Conservation (phyloP, 37 sponge, comb jelly and placozoan species). For the Spongia lamella region DNA sequence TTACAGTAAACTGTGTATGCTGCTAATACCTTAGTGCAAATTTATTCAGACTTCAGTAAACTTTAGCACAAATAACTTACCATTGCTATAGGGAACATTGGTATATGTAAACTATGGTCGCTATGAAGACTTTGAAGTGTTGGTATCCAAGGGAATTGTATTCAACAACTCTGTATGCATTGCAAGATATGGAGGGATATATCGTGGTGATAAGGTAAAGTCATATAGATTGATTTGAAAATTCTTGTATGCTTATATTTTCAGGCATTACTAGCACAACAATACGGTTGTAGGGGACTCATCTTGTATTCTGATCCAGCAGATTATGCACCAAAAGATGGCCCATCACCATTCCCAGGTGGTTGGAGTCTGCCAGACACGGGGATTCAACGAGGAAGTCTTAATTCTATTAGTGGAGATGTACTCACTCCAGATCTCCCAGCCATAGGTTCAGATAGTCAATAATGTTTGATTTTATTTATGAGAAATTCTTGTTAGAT, state of each 20-base stretch:
- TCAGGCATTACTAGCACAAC: constrained; percentile 77
- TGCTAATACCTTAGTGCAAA: too few species aligned
- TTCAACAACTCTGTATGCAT: constrained; percentile 72
- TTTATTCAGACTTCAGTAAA: too few species aligned
- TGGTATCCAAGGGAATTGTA: constrained; percentile 22
- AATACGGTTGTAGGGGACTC: constrained; percentile 58
- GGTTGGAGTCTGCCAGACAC: constrained; percentile 69
- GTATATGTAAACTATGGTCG: constrained; percentile 96
- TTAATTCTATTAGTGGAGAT: constrained; percentile 56
- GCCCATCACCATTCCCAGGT: constrained; percentile 55
- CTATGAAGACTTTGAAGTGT: constrained; percentile 70
- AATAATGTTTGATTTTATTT: too few species aligned
- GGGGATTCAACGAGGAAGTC: constrained; percentile 85
- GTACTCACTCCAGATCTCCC: constrained; percentile 72
- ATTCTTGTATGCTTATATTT: constrained; percentile 1
- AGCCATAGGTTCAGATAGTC: constrained; percentile 48
- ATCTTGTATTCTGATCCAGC: constrained; percentile 90
- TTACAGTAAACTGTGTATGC: too few species aligned
- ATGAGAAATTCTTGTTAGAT: too few species aligned
- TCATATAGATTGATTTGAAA: too few species aligned
- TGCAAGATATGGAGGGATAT: constrained; percentile 75
- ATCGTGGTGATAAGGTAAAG: constrained; percentile 86
- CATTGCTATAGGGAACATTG: constrained; percentile 79
- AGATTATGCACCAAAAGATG: constrained; percentile 73
- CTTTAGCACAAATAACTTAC: too few species aligned